Conservation (phyloP, 2,888 invertebrate genomes). For the Acleris literana region DNA sequence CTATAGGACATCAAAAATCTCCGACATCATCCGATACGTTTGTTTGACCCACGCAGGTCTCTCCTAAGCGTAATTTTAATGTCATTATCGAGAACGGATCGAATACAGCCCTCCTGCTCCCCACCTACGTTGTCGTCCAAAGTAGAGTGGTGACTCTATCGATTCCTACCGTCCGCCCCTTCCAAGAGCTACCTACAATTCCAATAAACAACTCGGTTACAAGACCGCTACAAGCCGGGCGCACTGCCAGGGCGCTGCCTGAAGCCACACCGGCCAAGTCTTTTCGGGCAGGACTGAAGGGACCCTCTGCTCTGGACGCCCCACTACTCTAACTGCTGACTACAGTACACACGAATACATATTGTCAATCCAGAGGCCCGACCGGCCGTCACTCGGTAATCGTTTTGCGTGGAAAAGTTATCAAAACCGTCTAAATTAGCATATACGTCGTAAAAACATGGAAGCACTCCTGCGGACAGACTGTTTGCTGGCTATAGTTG, state of each 20-base stretch:
- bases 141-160: not conserved
- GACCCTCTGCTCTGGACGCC: slow-evolving; percentile 2
- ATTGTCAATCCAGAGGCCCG: slow-evolving; percentile 71
- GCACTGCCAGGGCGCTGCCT: not conserved
- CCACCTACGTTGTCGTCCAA: too few species aligned
- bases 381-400: slow-evolving; percentile 52
- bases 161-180: slow-evolving; percentile 1
- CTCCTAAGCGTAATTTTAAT: too few species aligned
- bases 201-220: slow-evolving; percentile 10
- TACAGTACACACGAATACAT: slow-evolving; percentile 50
- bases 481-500: slow-evolving; percentile 71
- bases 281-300: slow-evolving; percentile 10
- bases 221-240: not conserved
- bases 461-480: slow-evolving; percentile 83
- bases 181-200: not conserved
- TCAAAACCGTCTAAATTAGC: slow-evolving; percentile 75
- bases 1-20: slow-evolving; percentile 51
- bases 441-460: slow-evolving; percentile 78
- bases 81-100: too few species aligned
- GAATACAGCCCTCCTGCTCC: too few species aligned
- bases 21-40: not conserved
- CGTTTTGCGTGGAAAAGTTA: slow-evolving; percentile 56
- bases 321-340: slow-evolving; percentile 24
- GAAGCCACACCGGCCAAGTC: slow-evolving; percentile 6
- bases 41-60: too few species aligned